phyloP scores from a whole-genome alignment of 2,888 invertebrate genomes.

The Eulithis testata region DNA sequence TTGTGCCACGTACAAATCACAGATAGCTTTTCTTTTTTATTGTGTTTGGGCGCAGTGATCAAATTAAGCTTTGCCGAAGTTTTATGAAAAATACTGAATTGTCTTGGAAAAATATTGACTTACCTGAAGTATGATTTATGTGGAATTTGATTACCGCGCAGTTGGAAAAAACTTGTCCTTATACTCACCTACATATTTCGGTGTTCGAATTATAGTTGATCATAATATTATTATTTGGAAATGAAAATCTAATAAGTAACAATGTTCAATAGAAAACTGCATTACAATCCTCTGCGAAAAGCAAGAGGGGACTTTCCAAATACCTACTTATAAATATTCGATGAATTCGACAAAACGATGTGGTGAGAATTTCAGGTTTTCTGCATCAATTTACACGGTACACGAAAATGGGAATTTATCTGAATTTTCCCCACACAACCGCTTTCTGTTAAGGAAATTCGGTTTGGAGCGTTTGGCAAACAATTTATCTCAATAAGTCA shows the following conservation, averaged over 20 bases:
- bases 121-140: too few species aligned
- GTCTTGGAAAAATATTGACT: too few species aligned
- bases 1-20: too few species aligned
- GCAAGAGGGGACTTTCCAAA: constrained; percentile 1
- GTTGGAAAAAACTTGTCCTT: too few species aligned
- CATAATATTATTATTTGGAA: too few species aligned
- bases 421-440: constrained; percentile 40
- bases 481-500: constrained; percentile 63
- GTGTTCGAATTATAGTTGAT: too few species aligned
- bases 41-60: too few species aligned
- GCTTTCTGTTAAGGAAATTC: constrained; percentile 49
- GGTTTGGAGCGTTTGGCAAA: constrained; percentile 59
- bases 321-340: constrained; percentile 42
- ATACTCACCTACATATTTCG: neutral
- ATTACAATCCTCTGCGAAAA: neutral
- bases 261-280: constrained; percentile 8
- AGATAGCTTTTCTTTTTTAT: constrained; percentile 16
- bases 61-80: too few species aligned
- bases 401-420: constrained; percentile 44
- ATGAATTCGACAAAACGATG: constrained; percentile 35
- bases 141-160: too few species aligned
- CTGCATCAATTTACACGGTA: constrained; percentile 40
- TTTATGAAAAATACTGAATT: too few species aligned
- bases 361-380: constrained; percentile 32
- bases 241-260: neutral